Conservation (phyloP, 2,888 invertebrate genomes). For the Conus canariensis region DNA sequence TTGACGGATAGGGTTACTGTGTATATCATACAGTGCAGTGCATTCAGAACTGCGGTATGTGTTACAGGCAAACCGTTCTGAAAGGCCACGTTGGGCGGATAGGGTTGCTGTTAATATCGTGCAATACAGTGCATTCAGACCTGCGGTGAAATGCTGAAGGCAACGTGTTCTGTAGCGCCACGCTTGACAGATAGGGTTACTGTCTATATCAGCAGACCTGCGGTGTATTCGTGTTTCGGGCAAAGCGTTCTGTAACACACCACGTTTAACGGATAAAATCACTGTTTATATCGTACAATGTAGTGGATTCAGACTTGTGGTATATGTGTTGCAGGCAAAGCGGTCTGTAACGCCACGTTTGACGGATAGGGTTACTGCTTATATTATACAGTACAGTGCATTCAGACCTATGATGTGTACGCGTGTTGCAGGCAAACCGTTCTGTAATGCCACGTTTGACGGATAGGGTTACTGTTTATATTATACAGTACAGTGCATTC, state of each 20-base stretch:
- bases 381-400: too few species aligned
- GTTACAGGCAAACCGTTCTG: conserved; percentile 44
- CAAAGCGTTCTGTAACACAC: background rate
- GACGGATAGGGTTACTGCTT: too few species aligned
- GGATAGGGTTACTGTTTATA: background rate
- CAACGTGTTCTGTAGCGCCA: background rate
- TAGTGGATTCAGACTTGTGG: background rate
- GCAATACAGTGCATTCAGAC: too few species aligned
- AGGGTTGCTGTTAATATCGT: too few species aligned
- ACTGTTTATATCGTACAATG: conserved; percentile 85
- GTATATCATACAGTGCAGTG: too few species aligned
- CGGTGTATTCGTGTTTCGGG: conserved; percentile 44
- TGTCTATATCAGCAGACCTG: background rate
- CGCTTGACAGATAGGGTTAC: background rate
- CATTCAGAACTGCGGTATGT: background rate
- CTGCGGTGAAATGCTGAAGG: conserved; percentile 45
- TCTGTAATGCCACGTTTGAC: background rate
- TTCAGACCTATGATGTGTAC: background rate
- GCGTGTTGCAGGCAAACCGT: conserved; percentile 44
- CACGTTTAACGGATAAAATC: conserved; percentile 85
- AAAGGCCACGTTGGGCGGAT: too few species aligned
- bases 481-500: too few species aligned
- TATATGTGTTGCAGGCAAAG: conserved; percentile 47
- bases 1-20: too few species aligned
- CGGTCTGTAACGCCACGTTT: too few species aligned